phyloP scores from a whole-genome alignment of 1,140 invertebrate genomes.

The Mya arenaria region DNA sequence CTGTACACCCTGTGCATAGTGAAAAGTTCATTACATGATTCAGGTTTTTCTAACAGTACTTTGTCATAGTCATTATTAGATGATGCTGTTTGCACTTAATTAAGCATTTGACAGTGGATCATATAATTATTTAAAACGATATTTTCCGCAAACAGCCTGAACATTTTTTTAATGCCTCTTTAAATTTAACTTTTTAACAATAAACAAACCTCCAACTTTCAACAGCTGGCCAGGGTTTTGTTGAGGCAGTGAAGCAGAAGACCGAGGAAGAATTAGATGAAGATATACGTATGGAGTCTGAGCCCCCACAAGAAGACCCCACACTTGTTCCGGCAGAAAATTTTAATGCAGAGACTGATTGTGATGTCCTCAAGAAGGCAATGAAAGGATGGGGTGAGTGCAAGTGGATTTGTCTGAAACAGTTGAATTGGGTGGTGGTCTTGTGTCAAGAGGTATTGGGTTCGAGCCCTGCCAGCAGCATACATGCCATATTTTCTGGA shows the following conservation, averaged over 20 bases:
- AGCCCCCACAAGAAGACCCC: slow-evolving; percentile 72
- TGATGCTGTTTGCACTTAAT: not conserved
- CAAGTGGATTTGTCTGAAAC: not conserved
- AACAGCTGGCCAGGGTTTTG: slow-evolving; percentile 77
- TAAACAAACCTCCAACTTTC: not conserved
- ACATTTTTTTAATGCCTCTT: not conserved
- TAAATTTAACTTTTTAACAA: not conserved
- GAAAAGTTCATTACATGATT: not conserved
- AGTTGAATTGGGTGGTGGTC: no score
- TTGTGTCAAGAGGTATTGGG: no score
- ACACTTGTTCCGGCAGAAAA: slow-evolving; percentile 73
- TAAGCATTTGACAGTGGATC: not conserved
- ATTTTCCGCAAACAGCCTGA: not conserved
- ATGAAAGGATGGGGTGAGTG: slow-evolving; percentile 79
- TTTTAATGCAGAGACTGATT: slow-evolving; percentile 79
- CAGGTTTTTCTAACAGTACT: not conserved
- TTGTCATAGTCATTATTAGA: not conserved
- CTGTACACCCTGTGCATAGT: no score
- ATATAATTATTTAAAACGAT: not conserved
- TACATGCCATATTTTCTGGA: no score
- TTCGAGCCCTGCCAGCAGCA: no score
- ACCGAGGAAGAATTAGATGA: slow-evolving; percentile 76
- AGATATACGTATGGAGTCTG: slow-evolving; percentile 73
- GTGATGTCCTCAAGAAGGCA: slow-evolving; percentile 77
- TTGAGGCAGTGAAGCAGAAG: slow-evolving; percentile 75